Evolutionary conservation across 2,888 invertebrate genomes (phyloP), one percentile per base, ranked within the genome.

Genomic region (Synanthedon myopaeformis): DNA sequence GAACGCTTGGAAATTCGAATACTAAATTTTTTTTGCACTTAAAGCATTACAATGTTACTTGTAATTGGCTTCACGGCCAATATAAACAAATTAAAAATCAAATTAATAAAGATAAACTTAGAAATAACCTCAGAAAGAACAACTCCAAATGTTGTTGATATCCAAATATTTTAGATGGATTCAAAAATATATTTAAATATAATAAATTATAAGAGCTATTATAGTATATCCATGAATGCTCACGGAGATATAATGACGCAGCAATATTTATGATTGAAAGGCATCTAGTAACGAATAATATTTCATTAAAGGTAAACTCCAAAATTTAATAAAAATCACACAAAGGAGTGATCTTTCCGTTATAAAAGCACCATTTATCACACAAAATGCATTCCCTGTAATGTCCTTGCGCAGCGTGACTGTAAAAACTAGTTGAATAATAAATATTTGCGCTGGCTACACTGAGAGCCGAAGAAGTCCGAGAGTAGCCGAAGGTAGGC

Each of bases 401-500:
- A 79, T 78, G 80, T 82, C 82, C 80, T 82, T 85, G 79, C 86
- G 61, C 85, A 80, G 85, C 86, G 81, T 85, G 85, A 84, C 77
- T 76, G 72, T 72, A 87, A 86, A 82, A 87, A 86, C 82, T 83
- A 82, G 81, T 77, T 79, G 86, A 85, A 85, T 87, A 87, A 82
- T 84, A 81, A 83, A 80, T 75, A 70, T 70, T 66, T 67, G 61
- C 72, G 76, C 73, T 84, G 84, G 87, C 77, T 84, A 77, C 80
- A 83, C 78, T 81, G 84, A 67, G 65, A 69, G 67, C 75, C 81
- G 79, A 80, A 72, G 78, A 69, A 71, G 64, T 67, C 82, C 72
- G 74, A 71, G 65, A 63, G 58, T 61, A 64, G 62, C 69, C 85
- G 86, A 85, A 76, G 76, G 74, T 75, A 78, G 78, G 77, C 86